These are phyloP conservation scores for Chydorus sphaericus DNA, from an alignment of 2,888 invertebrate species.

Conservation along the genomic window DNA sequence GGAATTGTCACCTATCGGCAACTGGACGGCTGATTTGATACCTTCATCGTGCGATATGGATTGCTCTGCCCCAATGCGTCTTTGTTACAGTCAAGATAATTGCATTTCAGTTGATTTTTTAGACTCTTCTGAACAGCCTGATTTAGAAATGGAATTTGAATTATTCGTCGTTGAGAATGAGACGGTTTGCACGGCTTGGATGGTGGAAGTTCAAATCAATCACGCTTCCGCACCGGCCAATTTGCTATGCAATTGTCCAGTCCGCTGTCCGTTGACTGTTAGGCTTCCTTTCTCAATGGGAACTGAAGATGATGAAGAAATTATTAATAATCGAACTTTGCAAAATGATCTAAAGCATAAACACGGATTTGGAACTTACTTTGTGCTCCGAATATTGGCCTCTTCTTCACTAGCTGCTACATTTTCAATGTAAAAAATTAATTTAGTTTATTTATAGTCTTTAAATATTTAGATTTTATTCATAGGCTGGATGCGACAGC, in stretches of 20 bases:
- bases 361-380: conserved; percentile 63
- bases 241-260: neutral
- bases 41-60: neutral
- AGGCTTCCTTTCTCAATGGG: neutral
- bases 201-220: neutral
- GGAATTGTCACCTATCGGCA: neutral
- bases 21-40: neutral
- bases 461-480: neutral
- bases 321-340: neutral
- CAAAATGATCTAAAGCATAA: conserved; percentile 48
- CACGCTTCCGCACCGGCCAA: neutral
- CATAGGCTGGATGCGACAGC: conserved; percentile 64
- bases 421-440: conserved; percentile 44
- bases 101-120: neutral
- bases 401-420: conserved; percentile 69
- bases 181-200: neutral
- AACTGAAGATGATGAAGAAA: neutral
- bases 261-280: neutral
- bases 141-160: neutral
- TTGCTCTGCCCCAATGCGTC: neutral
- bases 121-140: neutral
- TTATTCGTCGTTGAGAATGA: neutral
- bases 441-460: neutral
- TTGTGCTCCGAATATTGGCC: conserved; percentile 58
- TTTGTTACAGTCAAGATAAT: neutral